Conservation (phyloP, 53 echinoderm and acorn worm species). For the Temnopleurus reevesii region DNA sequence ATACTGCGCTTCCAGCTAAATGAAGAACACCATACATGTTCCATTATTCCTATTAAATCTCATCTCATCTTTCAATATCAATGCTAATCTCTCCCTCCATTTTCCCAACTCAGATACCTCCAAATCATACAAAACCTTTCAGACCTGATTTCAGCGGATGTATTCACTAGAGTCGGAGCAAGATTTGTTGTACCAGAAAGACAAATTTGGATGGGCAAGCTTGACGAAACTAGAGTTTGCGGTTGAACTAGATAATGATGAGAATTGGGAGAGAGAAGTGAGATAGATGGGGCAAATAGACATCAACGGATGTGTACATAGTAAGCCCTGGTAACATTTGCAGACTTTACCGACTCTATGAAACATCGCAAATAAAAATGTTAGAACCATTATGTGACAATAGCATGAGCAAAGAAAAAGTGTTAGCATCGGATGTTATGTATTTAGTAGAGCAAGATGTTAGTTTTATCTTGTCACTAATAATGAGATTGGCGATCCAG, state of each 20-base stretch:
- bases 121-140: neutral
- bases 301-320: too few relatives aligned
- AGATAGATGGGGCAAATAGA: neutral
- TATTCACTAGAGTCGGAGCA: neutral
- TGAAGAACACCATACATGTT: neutral
- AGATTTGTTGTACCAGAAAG: neutral
- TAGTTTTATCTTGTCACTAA: too few relatives aligned
- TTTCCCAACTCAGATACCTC: neutral
- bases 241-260: constrained; percentile 29
- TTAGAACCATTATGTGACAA: too few relatives aligned
- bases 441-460: too few relatives aligned
- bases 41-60: neutral
- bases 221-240: neutral
- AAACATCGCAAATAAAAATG: too few relatives aligned
- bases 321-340: too few relatives aligned
- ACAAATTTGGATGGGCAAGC: constrained; percentile 1
- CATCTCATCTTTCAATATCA: neutral
- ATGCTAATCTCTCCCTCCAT: too few relatives aligned
- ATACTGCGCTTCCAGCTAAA: too few relatives aligned
- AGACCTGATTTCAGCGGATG: neutral
- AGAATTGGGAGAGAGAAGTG: constrained; percentile 1
- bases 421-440: too few relatives aligned
- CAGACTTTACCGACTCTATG: too few relatives aligned
- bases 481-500: too few relatives aligned
- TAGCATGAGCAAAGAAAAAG: too few relatives aligned